Base-by-base conservation (phyloP, 2,797 vertebrate genomes). In the Alauda arvensis region DNA sequence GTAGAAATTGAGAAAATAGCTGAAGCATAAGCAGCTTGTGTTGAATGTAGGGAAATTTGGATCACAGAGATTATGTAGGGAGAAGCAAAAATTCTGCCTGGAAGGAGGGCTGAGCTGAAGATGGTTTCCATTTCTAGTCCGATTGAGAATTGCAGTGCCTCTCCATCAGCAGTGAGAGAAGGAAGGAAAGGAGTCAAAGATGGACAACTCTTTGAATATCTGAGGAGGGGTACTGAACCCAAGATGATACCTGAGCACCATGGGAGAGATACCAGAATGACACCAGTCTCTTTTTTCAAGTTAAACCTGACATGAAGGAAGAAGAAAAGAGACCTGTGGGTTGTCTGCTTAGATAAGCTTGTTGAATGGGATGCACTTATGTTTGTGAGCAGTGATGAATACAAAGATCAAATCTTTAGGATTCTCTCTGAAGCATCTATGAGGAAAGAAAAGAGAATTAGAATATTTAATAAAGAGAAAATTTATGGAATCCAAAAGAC, bases 151-250 rank as follows among this genome's bases (percentile, higher is more conserved):
- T 52, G 25, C 5, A 4, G 3, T 76, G 59, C 60, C 43, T 31
- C 26, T 34, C n/a, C 15, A 1, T 51, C 34, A 71, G 42, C 2
- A 17, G 39, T 46, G 37, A 42, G 28, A 49, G 51, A 61, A 39
- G 51, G 39, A 49, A 21, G 33, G 28, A 57, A 26, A 15, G 4
- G 3, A 14, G 14, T n/a, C 0, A 0, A 49, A 9, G 6, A 2
- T 28, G 26, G 39, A 45, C 23, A 60, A 2, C 14, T 8, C 20
- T 72, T 14, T 60, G 59, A 62, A 15, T 31, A 10, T 56, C 17
- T 46, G 6, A 63, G 57, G 23, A 63, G 21, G 14, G 10, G 11
- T 63, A 3, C 39, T 61, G 53, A 31, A 24, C 39, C 12, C 25
- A 26, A 7, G 9, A 2, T 60, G 49, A 34, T 39, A 40, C 9